A percentile compares a stretch with the other conserved stretches of the same genome.
Conservation (phyloP, 2,797 vertebrate genomes). For the Poeciliopsis infans region DNA sequence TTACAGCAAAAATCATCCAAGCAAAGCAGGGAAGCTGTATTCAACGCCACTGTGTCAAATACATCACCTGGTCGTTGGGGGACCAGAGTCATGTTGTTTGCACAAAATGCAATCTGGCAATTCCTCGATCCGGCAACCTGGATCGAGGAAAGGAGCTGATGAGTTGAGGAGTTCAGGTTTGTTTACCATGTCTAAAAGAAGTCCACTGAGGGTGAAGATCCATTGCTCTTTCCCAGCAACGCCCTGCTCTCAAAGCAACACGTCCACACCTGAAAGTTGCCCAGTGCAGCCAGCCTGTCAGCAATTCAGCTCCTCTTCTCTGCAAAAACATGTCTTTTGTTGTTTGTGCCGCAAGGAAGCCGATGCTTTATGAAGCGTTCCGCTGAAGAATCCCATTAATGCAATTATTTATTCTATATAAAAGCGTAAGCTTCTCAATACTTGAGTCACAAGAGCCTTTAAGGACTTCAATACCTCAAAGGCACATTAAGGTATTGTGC, state of each 20-base stretch:
- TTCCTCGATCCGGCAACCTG: neutral
- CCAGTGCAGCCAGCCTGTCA: slow-evolving; percentile 32
- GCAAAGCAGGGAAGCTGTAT: neutral
- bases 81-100: neutral
- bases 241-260: slow-evolving; percentile 18
- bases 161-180: neutral
- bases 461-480: neutral
- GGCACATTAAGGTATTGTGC: too few species aligned
- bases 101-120: neutral
- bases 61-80: neutral
- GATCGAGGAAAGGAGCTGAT: neutral
- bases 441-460: neutral
- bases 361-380: neutral
- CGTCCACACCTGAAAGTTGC: slow-evolving; percentile 35
- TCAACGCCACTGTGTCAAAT: neutral
- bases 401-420: neutral
- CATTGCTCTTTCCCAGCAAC: slow-evolving; percentile 23
- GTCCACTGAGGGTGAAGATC: neutral
- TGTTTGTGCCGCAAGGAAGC: neutral
- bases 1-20: neutral
- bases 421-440: neutral
- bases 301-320: slow-evolving; percentile 32
- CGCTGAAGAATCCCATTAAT: neutral
- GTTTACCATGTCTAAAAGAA: slow-evolving; percentile 1
- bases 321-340: slow-evolving; percentile 22